Evolutionary conservation across 2,797 vertebrate species (phyloP).

Genomic region (Lithobates sylvaticus): DNA sequence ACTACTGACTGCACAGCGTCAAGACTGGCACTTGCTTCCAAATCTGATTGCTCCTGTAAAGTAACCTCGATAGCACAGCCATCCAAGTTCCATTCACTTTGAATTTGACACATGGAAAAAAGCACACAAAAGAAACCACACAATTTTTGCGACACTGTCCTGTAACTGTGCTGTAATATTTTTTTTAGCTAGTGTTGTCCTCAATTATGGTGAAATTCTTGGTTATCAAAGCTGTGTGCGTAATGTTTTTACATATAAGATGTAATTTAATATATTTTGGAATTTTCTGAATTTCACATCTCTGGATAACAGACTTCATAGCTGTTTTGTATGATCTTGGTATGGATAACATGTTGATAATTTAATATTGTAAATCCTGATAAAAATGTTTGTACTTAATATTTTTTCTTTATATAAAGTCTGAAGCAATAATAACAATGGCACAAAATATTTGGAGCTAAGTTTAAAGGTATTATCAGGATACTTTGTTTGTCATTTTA

Average conservation of each 20-base stretch:
- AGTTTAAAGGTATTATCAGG: constrained; percentile 11
- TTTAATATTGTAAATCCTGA: not conserved
- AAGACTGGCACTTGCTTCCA: not conserved
- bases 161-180: too few relatives aligned
- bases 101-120: not conserved
- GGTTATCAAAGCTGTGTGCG: not conserved
- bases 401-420: constrained; percentile 23
- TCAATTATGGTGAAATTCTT: not conserved
- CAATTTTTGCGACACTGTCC: not conserved
- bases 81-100: not conserved
- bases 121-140: not conserved
- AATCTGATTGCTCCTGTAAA: not conserved
- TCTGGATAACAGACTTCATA: not conserved
- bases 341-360: not conserved
- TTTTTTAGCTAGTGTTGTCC: too few relatives aligned
- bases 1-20: not conserved
- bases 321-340: not conserved
- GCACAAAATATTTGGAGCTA: constrained; percentile 17
- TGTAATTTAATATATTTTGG: not conserved
- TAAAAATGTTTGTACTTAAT: constrained; percentile 12
- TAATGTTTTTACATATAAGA: not conserved
- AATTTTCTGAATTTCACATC: not conserved
- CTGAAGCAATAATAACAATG: constrained; percentile 50
- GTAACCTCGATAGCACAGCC: not conserved
- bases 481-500: not conserved